Percentiles rank a stretch among this genome's conserved stretches.
Evolutionary conservation across 2,888 invertebrate genomes (phyloP).

Genomic region (Nephrotoma appendiculata): DNA sequence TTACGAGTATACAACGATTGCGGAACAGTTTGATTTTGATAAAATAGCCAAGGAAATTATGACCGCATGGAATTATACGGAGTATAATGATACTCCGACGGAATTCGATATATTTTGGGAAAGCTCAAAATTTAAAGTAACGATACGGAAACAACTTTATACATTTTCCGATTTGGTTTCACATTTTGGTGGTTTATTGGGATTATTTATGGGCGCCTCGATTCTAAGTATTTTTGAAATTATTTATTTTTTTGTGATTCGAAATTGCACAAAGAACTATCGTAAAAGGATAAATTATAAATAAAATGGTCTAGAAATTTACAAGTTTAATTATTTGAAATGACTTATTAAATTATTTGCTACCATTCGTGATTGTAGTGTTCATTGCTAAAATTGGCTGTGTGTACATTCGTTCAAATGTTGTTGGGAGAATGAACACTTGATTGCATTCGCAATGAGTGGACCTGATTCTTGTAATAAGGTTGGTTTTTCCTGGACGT

Average conservation of each 20-base stretch:
- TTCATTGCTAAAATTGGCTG: too few relatives aligned
- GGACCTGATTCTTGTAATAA: too few relatives aligned
- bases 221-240: not conserved
- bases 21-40: not conserved
- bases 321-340: too few relatives aligned
- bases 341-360: too few relatives aligned
- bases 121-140: not conserved
- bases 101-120: not conserved
- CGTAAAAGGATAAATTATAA: not conserved
- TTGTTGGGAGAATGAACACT: too few relatives aligned
- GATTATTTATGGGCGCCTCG: conserved; percentile 3
- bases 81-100: not conserved
- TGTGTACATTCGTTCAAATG: too few relatives aligned
- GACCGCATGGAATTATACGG: not conserved
- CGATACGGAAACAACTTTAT: not conserved
- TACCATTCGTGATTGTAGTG: too few relatives aligned
- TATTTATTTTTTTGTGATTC: not conserved
- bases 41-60: not conserved
- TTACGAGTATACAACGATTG: not conserved
- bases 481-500: too few relatives aligned
- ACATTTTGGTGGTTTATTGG: not conserved
- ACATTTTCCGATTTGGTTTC: not conserved
- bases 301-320: too few relatives aligned
- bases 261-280: not conserved
- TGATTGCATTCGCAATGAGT: too few relatives aligned